Percentiles rank a stretch among this genome's conserved stretches.
Evolutionary conservation across 2,113 vertebrate genomes (phyloP).

Genomic region (Gobio gobio): DNA sequence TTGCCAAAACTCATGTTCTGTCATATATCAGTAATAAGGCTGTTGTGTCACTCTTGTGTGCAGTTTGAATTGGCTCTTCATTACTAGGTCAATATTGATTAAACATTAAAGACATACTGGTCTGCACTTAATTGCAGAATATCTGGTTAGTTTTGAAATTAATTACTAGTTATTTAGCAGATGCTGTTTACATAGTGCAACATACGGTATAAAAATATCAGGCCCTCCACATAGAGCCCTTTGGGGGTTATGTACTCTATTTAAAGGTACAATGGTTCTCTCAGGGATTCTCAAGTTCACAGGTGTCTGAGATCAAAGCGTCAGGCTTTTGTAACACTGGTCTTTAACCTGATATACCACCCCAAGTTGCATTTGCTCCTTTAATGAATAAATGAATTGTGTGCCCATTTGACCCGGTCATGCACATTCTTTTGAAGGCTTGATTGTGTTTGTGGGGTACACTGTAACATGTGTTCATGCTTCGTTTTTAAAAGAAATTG

Average conservation of each 20-base stretch:
- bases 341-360: background rate
- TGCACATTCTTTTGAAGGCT: no score
- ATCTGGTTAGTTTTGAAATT: background rate
- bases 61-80: background rate
- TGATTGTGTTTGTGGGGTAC: no score
- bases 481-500: no score
- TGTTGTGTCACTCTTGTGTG: background rate
- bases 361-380: conserved; percentile 29
- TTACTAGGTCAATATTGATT: background rate
- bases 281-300: conserved; percentile 17
- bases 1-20: background rate
- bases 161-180: background rate
- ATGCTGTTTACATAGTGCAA: background rate
- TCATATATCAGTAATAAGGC: background rate
- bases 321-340: background rate
- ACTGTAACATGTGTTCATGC: no score
- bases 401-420: background rate
- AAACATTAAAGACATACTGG: background rate
- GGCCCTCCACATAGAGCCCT: background rate
- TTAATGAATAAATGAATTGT: conserved; percentile 18
- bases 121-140: background rate
- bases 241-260: background rate
- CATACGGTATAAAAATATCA: conserved; percentile 1
- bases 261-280: background rate
- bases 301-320: background rate